phyloP scores from a whole-genome alignment of 2,113 vertebrate species.

The Neodontobutis hainanensis region DNA sequence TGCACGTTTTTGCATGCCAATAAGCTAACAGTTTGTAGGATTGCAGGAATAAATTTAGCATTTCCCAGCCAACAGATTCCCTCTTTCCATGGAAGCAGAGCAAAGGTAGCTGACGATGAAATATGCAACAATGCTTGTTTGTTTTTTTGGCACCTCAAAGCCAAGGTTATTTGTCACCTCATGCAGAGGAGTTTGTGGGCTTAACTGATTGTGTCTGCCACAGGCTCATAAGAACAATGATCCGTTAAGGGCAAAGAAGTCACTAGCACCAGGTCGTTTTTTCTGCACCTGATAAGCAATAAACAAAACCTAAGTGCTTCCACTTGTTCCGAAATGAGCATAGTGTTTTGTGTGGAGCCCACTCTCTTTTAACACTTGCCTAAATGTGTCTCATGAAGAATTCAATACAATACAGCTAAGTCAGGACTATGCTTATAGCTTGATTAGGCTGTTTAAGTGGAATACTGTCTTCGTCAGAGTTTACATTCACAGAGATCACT shows the following conservation, averaged over 20 bases:
- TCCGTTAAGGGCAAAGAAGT: conserved; percentile 17
- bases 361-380: background rate
- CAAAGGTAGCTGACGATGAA: conserved; percentile 8
- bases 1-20: conserved; percentile 49
- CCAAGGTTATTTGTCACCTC: conserved; percentile 40
- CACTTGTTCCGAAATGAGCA: background rate
- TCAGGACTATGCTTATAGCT: too few species aligned
- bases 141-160: conserved; percentile 21
- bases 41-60: conserved; percentile 30
- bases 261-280: background rate
- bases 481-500: too few species aligned
- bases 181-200: background rate
- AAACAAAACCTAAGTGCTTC: conserved; percentile 16
- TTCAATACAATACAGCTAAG: too few species aligned
- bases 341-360: background rate
- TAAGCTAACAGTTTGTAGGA: conserved; percentile 23
- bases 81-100: background rate
- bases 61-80: background rate
- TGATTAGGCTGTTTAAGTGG: too few species aligned
- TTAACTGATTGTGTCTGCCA: conserved; percentile 30
- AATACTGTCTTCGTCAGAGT: too few species aligned
- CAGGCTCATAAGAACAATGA: conserved; percentile 14
- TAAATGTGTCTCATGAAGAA: too few species aligned
- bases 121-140: conserved; percentile 32
- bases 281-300: conserved; percentile 8